A percentile compares a stretch with the other conserved stretches of the same genome.
These are phyloP conservation scores for Leucoraja erinaceus DNA, from an alignment of 2,113 vertebrate genomes.

Conservation along the genomic window DNA sequence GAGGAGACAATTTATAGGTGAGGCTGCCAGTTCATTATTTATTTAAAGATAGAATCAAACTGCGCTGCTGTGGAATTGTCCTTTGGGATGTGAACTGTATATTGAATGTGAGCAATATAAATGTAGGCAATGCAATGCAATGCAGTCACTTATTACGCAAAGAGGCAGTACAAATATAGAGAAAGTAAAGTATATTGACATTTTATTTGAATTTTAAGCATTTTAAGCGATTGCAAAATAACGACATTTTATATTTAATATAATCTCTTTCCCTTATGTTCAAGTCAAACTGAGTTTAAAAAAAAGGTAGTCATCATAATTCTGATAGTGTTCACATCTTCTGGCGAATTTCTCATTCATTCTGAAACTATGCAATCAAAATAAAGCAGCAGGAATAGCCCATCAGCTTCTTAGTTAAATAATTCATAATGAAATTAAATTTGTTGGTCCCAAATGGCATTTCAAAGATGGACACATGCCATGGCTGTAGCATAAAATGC, in stretches of 20 bases:
- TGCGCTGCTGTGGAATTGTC: not conserved
- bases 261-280: not conserved
- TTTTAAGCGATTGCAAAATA: not conserved
- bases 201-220: not conserved
- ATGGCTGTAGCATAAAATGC: not conserved
- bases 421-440: not conserved
- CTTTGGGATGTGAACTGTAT: not conserved
- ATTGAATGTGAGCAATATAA: not conserved
- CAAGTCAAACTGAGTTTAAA: not conserved
- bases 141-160: not conserved
- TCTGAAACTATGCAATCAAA: not conserved
- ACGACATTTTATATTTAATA: not conserved
- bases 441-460: not conserved
- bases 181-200: not conserved
- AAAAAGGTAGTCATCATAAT: not conserved
- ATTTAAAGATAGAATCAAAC: slow-evolving; percentile 1
- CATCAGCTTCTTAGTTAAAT: not conserved
- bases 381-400: not conserved
- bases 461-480: not conserved
- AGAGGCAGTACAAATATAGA: not conserved
- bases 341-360: not conserved
- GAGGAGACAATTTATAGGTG: not conserved
- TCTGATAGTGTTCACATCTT: not conserved
- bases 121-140: not conserved
- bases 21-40: not conserved